phyloP scores from a whole-genome alignment of 2,888 invertebrate genomes.

The Seira musarum region DNA sequence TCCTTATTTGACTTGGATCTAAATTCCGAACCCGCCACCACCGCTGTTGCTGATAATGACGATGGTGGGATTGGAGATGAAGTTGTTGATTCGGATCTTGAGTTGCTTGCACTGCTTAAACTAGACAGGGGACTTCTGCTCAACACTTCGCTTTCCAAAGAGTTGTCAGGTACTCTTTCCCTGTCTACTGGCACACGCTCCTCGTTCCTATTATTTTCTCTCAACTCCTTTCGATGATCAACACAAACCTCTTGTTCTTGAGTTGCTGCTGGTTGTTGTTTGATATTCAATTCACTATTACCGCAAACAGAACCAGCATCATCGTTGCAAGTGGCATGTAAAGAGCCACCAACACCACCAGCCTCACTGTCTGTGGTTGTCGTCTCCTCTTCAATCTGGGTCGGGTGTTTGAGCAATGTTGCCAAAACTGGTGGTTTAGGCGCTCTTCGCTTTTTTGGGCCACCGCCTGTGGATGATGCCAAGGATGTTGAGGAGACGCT shows the following conservation, averaged over 20 bases:
- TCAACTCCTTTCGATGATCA: conserved; percentile 35
- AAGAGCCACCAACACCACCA: neutral
- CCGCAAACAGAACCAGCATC: neutral
- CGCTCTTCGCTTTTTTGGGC: conserved; percentile 77
- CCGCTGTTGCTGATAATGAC: neutral
- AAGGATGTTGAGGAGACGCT: conserved; percentile 70
- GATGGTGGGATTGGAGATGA: conserved; percentile 62
- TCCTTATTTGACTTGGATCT: conserved; percentile 18
- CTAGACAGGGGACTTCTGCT: conserved; percentile 63
- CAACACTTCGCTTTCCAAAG: conserved; percentile 55
- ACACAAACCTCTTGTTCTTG: conserved; percentile 27
- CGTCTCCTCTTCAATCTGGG: conserved; percentile 63
- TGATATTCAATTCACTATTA: conserved; percentile 6
- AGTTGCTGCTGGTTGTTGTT: conserved; percentile 20
- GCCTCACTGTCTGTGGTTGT: conserved; percentile 56
- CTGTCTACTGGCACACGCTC: conserved; percentile 11
- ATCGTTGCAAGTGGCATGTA: no score
- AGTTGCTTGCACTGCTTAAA: conserved; percentile 58
- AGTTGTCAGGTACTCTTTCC: conserved; percentile 36
- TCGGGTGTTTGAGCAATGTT: conserved; percentile 60
- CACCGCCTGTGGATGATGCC: conserved; percentile 71
- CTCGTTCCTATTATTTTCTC: neutral
- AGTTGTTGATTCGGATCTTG: conserved; percentile 56
- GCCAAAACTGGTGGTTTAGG: conserved; percentile 74
- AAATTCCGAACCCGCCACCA: conserved; percentile 10